Evolutionary conservation across 2,888 invertebrate species (phyloP), one percentile per base, ranked within the genome.

Genomic region (Noctua janthina): DNA sequence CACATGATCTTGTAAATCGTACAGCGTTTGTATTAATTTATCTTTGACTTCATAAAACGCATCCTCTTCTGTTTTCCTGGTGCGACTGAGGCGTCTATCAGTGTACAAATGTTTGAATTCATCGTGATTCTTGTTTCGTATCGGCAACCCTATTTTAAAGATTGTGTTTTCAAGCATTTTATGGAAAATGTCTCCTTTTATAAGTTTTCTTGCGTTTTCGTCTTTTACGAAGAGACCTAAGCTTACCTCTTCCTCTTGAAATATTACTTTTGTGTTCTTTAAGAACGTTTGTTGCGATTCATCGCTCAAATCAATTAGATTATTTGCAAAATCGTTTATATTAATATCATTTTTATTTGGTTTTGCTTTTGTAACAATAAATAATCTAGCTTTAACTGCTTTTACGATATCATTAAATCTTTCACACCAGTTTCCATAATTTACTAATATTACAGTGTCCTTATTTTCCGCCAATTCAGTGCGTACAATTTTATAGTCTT

Each of bases 1-100:
- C 46, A 73, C 62, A 46, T 62, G 43, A 7, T 73, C 73, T 72
- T 72, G 11, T 59, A 72, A n/a, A 43, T 72, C 72, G 20, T 72
- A 11, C 11, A 72, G 43, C 10, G 72, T 59, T 29, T 59, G 17
- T n/a, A 59, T 20, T n/a, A 17, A 11, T 23, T 56, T 43, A 11
- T 43, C n/a, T 59, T 43, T 43, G n/a, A 43, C 56, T n/a, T 59
- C 72, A n/a, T n/a, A 6, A 59, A 72, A 20, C 7, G 20, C n/a
- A 43, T 59, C 43, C 11, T 72, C 11, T 59, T 72, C 72, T 11
- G 56, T n/a, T 11, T 43, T 72, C n/a, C n/a, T 56, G n/a, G 4
- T 43, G 20, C 72, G 72, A 43, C 43, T 72, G 11, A 72, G n/a
- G 43, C 72, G 56, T 35, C 72, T 72, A n/a, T 72, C 56, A 20